Evolutionary conservation across 2,888 invertebrate genomes (phyloP).

Genomic region (Cancer borealis): DNA sequence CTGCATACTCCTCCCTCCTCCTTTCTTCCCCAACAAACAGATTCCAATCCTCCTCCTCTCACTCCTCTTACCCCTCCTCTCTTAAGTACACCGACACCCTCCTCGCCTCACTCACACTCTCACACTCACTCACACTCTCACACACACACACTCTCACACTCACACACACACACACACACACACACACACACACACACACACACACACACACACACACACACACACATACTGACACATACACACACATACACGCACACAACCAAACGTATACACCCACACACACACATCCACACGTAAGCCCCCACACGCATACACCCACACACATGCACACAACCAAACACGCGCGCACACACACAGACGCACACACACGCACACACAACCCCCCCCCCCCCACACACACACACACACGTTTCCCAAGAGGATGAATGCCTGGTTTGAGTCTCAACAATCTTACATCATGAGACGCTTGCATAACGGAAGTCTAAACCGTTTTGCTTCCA

Average conservation of each 20-base stretch:
- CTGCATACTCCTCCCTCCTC: not conserved
- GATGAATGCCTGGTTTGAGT: not conserved
- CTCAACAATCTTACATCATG: not conserved
- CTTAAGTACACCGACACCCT: not conserved
- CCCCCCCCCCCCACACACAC: not conserved
- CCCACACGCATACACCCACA: not conserved
- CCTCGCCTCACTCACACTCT: not conserved
- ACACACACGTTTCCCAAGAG: not conserved
- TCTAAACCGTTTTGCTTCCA: not conserved
- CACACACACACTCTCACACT: not conserved
- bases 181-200: too few relatives aligned
- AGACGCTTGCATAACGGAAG: not conserved
- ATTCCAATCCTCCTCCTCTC: not conserved
- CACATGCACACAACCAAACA: not conserved
- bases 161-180: too few relatives aligned
- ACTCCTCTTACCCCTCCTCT: not conserved
- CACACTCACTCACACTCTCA: not conserved
- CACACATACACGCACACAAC: too few relatives aligned
- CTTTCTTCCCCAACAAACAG: not conserved
- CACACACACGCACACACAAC: too few relatives aligned
- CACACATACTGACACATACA: too few relatives aligned
- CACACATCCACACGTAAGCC: too few relatives aligned
- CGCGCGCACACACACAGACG: not conserved
- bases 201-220: too few relatives aligned
- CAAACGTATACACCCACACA: too few relatives aligned